A percentile compares a stretch with the other conserved stretches of the same genome.
These are phyloP conservation scores for Alces alces DNA, from an alignment of 2,113 vertebrate species.

Conservation along the genomic window DNA sequence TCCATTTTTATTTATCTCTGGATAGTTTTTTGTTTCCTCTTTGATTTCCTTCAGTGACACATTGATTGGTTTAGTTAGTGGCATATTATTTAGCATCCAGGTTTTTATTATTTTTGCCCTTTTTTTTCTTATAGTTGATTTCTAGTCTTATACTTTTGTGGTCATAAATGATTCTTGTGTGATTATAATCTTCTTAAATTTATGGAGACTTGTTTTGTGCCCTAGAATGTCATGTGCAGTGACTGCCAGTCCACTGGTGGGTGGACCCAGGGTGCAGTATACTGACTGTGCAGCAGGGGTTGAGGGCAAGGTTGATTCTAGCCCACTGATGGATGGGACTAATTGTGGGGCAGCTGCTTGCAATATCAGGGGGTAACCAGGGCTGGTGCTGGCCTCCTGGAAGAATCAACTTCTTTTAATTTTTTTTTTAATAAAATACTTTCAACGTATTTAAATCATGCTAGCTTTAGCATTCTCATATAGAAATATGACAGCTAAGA, in stretches of 20 bases:
- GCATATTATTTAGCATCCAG: not conserved
- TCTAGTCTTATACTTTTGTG: not conserved
- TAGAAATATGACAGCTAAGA: slow-evolving; percentile 29
- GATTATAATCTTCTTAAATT: not conserved
- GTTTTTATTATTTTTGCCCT: not conserved
- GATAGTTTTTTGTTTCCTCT: not conserved
- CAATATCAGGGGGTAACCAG: not conserved
- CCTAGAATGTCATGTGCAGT: not conserved
- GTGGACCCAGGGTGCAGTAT: not conserved
- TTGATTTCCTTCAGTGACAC: not conserved
- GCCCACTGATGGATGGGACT: not conserved
- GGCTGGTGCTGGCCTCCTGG: not conserved
- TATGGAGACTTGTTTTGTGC: not conserved
- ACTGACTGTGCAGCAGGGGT: not conserved
- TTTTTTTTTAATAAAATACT: not conserved
- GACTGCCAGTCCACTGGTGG: not conserved
- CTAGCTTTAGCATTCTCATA: not conserved
- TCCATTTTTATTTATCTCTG: not conserved
- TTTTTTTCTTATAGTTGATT: not conserved
- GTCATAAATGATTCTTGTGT: not conserved
- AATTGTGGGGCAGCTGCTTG: not conserved
- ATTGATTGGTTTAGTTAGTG: not conserved
- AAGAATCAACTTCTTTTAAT: not conserved
- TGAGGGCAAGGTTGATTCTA: not conserved
- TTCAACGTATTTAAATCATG: slow-evolving; percentile 18